phyloP scores from a whole-genome alignment of 1,140 invertebrate species.

The Vollenhovia emeryi region DNA sequence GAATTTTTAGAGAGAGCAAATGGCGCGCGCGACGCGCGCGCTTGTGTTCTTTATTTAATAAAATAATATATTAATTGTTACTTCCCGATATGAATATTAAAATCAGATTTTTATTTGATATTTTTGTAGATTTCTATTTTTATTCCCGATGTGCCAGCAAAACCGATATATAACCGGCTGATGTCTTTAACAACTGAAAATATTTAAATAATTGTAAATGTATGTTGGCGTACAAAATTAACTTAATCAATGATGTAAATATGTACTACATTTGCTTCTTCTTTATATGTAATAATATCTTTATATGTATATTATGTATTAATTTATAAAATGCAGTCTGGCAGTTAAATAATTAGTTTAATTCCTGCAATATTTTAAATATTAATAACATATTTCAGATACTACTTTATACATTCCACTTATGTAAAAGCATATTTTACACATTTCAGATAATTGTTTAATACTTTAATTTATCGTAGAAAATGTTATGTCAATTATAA shows the following conservation, averaged over 20 bases:
- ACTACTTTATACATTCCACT: not conserved
- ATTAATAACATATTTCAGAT: not conserved
- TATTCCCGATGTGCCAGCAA: too few species aligned
- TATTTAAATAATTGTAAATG: not conserved
- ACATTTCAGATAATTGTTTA: not conserved
- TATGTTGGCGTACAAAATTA: not conserved
- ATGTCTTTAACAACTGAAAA: not conserved
- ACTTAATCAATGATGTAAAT: not conserved
- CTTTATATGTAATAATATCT: not conserved
- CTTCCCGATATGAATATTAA: not conserved
- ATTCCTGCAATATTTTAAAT: not conserved
- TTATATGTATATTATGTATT: too few species aligned
- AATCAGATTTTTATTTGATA: not conserved
- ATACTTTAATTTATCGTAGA: not conserved
- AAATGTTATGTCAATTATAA: not conserved
- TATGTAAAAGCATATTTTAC: not conserved
- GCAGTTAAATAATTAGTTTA: not conserved
- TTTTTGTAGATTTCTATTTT: too few species aligned
- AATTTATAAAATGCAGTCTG: too few species aligned
- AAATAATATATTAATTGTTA: too few species aligned
- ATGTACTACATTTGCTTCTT: not conserved
- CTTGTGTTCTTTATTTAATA: too few species aligned
- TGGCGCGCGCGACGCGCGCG: too few species aligned
- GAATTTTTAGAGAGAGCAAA: too few species aligned
- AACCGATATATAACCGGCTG: too few species aligned